These are phyloP conservation scores for Salminus brasiliensis DNA, from an alignment of 2,113 vertebrate species.

Conservation along the genomic window DNA sequence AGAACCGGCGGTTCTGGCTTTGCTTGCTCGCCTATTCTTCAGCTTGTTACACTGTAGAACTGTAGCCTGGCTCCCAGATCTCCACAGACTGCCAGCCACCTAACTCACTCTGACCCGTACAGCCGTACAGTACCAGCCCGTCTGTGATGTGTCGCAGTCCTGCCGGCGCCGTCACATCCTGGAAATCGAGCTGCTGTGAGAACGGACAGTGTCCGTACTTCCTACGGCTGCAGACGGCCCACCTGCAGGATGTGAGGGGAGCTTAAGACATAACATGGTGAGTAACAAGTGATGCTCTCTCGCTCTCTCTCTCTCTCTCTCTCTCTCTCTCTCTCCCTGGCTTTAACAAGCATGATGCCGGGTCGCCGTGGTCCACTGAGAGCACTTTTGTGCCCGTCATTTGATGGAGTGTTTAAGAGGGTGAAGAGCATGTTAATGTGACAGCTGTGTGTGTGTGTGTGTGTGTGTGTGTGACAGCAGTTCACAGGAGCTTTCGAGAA, in stretches of 20 bases:
- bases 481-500: slow-evolving; percentile 18
- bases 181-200: not conserved
- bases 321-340: not conserved
- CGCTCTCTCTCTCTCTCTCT: slow-evolving; percentile 2
- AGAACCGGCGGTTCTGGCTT: no score
- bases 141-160: no score
- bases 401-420: slow-evolving; percentile 38
- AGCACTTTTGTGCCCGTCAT: slow-evolving; percentile 29
- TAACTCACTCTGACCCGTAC: no score
- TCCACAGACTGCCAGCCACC: no score
- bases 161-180: no score
- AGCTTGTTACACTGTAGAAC: no score
- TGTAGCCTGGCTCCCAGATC: no score
- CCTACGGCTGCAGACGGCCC: not conserved
- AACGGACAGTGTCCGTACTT: not conserved
- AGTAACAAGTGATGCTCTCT: not conserved
- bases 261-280: no score
- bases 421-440: slow-evolving; percentile 25
- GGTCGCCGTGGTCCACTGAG: slow-evolving; percentile 27
- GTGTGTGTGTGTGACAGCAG: slow-evolving; percentile 18
- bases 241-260: not conserved
- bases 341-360: slow-evolving; percentile 12
- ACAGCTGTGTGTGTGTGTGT: slow-evolving; percentile 34
- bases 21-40: no score
- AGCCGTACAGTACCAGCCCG: no score